Conservation (phyloP, 2,113 vertebrate species). For the Chaenocephalus aceratus region DNA sequence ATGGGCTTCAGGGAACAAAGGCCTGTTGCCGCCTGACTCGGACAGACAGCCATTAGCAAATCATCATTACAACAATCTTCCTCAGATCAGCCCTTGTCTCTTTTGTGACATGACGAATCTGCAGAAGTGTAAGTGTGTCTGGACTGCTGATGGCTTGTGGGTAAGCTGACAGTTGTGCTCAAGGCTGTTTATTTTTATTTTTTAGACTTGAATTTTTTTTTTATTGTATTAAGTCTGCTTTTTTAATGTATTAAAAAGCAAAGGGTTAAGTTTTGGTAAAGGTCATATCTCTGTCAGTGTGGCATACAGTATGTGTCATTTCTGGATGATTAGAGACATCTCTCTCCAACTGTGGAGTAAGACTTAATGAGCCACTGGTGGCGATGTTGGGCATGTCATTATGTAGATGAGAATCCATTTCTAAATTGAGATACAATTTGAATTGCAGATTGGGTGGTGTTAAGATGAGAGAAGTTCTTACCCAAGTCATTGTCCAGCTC, state of each 20-base stretch:
- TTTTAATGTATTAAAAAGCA: background rate
- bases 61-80: constrained; percentile 46
- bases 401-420: constrained; percentile 11
- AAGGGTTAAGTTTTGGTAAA: constrained; percentile 7
- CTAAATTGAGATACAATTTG: background rate
- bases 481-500: constrained; percentile 99
- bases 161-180: constrained; percentile 6
- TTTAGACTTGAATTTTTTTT: background rate
- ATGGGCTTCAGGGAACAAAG: constrained; percentile 25
- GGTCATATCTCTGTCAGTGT: constrained; percentile 31
- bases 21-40: constrained; percentile 45
- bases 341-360: constrained; percentile 12
- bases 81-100: constrained; percentile 20
- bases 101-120: constrained; percentile 34
- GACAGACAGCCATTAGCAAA: constrained; percentile 62
- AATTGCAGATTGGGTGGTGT: background rate
- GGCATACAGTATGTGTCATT: constrained; percentile 15
- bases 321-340: constrained; percentile 29
- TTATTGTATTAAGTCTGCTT: background rate
- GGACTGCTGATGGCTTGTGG: background rate
- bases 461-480: constrained; percentile 80
- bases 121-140: constrained; percentile 7
- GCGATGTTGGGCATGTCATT: background rate
- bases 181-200: background rate
- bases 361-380: background rate